These are phyloP conservation scores for Zosterops hypoxanthus DNA, from an alignment of 2,113 vertebrate genomes.

Conservation along the genomic window DNA sequence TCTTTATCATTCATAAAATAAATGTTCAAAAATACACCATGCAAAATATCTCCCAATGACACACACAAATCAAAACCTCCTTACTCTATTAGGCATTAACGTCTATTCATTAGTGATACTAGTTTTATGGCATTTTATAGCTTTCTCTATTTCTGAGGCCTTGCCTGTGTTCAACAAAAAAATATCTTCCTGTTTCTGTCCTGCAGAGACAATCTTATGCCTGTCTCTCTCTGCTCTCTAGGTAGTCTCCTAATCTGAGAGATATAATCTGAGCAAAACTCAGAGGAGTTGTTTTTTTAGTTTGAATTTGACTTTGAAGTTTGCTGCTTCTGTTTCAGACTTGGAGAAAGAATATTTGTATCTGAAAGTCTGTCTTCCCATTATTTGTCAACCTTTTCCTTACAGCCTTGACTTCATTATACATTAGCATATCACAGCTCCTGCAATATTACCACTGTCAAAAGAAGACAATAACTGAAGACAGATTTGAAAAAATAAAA, in stretches of 20 bases:
- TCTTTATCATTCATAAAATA: background rate
- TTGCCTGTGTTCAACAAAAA: background rate
- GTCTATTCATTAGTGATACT: background rate
- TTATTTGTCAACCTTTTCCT: background rate
- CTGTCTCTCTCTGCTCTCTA: background rate
- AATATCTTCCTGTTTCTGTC: background rate
- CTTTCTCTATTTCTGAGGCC: background rate
- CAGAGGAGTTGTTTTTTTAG: background rate
- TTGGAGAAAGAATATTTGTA: background rate
- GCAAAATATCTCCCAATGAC: background rate
- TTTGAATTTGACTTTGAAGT: background rate
- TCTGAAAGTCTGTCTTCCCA: background rate
- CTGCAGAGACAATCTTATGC: background rate
- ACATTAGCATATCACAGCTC: background rate
- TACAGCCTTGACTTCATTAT: background rate
- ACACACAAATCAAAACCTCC: background rate
- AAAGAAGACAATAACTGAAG: background rate
- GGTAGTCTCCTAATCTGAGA: background rate
- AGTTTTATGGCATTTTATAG: background rate
- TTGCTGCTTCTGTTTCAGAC: background rate
- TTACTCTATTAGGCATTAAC: background rate
- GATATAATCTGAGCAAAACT: background rate
- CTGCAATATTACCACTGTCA: background rate
- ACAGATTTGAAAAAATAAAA: background rate
- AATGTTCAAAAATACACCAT: background rate